Percentiles rank a stretch among this genome's conserved stretches.
Conservation (phyloP, 2,113 vertebrate genomes). For the Psettodes erumei region DNA sequence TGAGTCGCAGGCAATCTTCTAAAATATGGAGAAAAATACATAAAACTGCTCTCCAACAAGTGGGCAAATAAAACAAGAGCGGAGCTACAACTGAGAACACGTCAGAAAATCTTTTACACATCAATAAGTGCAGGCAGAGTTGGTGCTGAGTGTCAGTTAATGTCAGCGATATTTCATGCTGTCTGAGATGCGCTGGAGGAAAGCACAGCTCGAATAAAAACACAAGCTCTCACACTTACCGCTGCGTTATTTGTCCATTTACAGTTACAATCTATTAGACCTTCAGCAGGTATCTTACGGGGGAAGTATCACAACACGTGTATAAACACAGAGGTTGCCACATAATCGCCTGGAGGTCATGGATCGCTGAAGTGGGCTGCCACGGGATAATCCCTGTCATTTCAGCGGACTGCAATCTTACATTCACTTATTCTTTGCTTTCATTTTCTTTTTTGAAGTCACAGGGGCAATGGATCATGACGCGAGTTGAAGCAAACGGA, state of each 20-base stretch:
- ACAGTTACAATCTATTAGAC: background rate
- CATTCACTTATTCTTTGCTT: too few species aligned
- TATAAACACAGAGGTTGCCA: background rate
- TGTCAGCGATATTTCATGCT: background rate
- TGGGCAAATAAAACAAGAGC: background rate
- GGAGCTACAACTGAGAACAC: background rate
- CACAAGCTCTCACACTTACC: too few species aligned
- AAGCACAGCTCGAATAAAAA: background rate
- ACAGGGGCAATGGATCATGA: too few species aligned
- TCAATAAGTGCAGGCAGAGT: too few species aligned
- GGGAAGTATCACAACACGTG: background rate
- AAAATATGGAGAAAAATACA: background rate
- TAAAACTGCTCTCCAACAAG: background rate
- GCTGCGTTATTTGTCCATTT: background rate
- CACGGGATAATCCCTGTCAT: background rate
- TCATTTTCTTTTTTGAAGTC: too few species aligned
- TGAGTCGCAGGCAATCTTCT: background rate
- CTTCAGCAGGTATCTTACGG: background rate
- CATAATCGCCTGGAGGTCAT: background rate
- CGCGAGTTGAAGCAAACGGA: too few species aligned
- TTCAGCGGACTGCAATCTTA: background rate
- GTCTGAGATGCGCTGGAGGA: background rate
- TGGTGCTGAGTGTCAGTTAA: background rate
- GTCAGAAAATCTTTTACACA: too few species aligned
- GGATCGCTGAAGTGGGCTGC: background rate